Percentiles rank a stretch among this genome's conserved stretches.
These are phyloP conservation scores for Darevskia nairensis DNA, from an alignment of 2,797 vertebrate genomes.

Conservation along the genomic window DNA sequence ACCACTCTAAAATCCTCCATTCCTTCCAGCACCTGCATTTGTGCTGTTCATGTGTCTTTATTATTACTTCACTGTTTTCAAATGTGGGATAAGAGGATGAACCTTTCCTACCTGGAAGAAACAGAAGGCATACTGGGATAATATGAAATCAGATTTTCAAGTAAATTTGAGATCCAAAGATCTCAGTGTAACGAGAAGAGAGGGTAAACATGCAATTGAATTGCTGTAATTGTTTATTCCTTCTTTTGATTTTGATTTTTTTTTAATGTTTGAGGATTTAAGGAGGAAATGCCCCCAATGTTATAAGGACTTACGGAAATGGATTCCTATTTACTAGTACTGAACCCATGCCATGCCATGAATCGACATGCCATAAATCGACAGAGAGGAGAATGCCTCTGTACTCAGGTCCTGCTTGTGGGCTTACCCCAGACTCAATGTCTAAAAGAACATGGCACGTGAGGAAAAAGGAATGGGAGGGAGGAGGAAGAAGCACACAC, in stretches of 20 bases:
- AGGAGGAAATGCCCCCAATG: background rate
- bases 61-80: slow-evolving; percentile 48
- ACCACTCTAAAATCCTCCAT: background rate
- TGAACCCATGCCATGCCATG: background rate
- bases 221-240: background rate
- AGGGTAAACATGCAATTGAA: background rate
- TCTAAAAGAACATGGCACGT: too few species aligned
- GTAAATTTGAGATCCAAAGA: background rate
- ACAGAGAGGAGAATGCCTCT: too few species aligned
- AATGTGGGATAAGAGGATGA: slow-evolving; percentile 4
- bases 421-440: too few species aligned
- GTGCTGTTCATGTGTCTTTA: slow-evolving; percentile 29
- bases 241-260: background rate
- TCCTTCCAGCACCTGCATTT: background rate
- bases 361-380: too few species aligned
- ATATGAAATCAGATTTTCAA: background rate
- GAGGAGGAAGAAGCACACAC: too few species aligned
- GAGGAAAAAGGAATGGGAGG: too few species aligned
- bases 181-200: background rate
- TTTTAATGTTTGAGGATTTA: background rate
- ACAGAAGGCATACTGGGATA: background rate
- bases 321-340: background rate
- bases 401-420: too few species aligned
- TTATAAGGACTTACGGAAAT: background rate
- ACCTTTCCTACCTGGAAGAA: slow-evolving; percentile 20